phyloP scores from a whole-genome alignment of 2,888 invertebrate species.

The Pharmacophagus antenor region DNA sequence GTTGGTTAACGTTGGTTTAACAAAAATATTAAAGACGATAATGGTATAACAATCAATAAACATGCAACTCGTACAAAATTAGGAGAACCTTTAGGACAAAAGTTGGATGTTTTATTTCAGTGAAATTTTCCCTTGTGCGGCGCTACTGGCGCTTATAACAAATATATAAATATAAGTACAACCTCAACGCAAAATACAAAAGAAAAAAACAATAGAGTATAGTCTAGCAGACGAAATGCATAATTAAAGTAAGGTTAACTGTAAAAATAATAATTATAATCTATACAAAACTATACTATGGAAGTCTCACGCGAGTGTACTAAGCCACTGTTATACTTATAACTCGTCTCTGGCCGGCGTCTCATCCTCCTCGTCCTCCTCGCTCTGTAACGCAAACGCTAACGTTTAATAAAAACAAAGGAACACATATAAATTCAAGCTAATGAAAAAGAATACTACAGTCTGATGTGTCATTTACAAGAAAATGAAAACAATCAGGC shows the following conservation, averaged over 20 bases:
- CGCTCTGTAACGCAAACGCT: slow-evolving; percentile 51
- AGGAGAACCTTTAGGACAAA: background rate
- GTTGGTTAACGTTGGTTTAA: slow-evolving; percentile 49
- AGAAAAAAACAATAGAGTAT: slow-evolving; percentile 41
- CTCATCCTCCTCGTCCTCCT: slow-evolving; percentile 87
- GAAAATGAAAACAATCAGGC: no score
- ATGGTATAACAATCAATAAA: no score
- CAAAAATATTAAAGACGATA: no score
- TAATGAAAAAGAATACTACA: no score
- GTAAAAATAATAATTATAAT: slow-evolving; percentile 62
- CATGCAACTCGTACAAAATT: no score
- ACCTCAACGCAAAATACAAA: slow-evolving; percentile 45
- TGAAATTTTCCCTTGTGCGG: background rate
- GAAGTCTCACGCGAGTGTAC: slow-evolving; percentile 63
- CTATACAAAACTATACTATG: slow-evolving; percentile 74
- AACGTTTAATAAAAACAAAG: background rate
- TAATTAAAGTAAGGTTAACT: slow-evolving; percentile 47
- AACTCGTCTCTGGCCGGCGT: slow-evolving; percentile 88
- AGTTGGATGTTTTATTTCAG: background rate
- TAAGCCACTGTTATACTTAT: slow-evolving; percentile 74
- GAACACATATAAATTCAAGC: background rate
- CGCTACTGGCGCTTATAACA: slow-evolving; percentile 19
- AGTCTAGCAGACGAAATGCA: slow-evolving; percentile 70
- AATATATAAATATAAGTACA: slow-evolving; percentile 39
- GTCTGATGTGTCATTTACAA: no score